A percentile compares a stretch with the other conserved stretches of the same genome.
phyloP scores from a whole-genome alignment of 2,797 vertebrate genomes.

The Thripadectes ignobilis region DNA sequence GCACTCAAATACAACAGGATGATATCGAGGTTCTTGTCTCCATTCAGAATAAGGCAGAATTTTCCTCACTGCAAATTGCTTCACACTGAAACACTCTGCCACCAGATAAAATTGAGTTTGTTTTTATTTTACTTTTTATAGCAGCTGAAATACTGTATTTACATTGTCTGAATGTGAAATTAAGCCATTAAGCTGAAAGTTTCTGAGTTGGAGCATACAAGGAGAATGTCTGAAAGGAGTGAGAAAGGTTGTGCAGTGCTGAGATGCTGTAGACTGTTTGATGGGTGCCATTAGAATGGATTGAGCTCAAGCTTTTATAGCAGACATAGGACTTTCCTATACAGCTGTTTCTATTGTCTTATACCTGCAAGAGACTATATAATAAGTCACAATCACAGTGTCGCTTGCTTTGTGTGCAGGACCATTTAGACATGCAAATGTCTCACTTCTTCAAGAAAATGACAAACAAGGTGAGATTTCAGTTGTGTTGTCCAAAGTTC shows the following conservation, averaged over 20 bases:
- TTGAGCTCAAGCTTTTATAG: neutral
- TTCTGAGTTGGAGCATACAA: constrained; percentile 5
- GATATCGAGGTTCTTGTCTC: constrained; percentile 53
- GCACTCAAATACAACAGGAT: constrained; percentile 16
- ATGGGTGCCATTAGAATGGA: neutral
- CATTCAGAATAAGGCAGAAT: constrained; percentile 49
- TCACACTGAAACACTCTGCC: constrained; percentile 46
- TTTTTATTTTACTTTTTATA: constrained; percentile 30
- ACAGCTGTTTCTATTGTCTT: neutral
- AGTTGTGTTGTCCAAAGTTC: neutral
- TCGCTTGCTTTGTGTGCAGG: neutral
- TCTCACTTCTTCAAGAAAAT: neutral
- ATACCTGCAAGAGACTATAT: neutral
- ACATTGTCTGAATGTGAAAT: constrained; percentile 67
- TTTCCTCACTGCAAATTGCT: constrained; percentile 61
- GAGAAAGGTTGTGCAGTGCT: neutral
- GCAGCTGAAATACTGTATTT: constrained; percentile 68
- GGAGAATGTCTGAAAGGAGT: constrained; percentile 12
- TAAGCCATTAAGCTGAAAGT: constrained; percentile 61
- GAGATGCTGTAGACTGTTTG: neutral
- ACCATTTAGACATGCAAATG: neutral
- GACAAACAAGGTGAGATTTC: neutral
- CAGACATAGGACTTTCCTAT: neutral
- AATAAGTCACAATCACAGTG: neutral
- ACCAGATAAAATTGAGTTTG: constrained; percentile 57